Conservation (phyloP, 2,888 invertebrate genomes). For the Conus canariensis region DNA sequence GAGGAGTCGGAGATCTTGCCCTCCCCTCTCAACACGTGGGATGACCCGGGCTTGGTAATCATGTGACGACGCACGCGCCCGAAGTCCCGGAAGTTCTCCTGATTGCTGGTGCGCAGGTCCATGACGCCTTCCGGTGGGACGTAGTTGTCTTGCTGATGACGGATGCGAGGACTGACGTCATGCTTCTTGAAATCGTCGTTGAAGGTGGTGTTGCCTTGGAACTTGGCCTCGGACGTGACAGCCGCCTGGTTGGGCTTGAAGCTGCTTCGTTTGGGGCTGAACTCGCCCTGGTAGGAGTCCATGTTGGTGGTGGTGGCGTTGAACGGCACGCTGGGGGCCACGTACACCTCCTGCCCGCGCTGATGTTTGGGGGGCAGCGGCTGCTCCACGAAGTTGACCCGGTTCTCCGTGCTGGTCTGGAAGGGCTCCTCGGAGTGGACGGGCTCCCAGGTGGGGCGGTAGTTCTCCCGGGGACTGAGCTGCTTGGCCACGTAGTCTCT, state of each 20-base stretch:
- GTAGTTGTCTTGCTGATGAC: conserved; percentile 46
- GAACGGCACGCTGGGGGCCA: conserved; percentile 61
- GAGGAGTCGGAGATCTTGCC: conserved; percentile 75
- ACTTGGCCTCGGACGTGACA: conserved; percentile 64
- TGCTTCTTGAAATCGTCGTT: conserved; percentile 61
- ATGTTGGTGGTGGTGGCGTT: conserved; percentile 64
- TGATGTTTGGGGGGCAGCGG: conserved; percentile 56
- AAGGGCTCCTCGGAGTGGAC: conserved; percentile 58
- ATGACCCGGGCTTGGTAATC: conserved; percentile 69
- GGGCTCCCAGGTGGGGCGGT: conserved; percentile 45
- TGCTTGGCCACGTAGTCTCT: conserved; percentile 53
- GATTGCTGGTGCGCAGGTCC: conserved; percentile 73
- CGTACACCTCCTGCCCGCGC: conserved; percentile 58
- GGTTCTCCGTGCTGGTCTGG: conserved; percentile 40
- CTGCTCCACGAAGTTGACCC: conserved; percentile 55
- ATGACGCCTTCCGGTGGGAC: conserved; percentile 72
- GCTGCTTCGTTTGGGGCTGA: conserved; percentile 50
- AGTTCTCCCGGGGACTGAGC: conserved; percentile 40
- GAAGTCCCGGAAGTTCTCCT: conserved; percentile 67
- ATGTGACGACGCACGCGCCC: conserved; percentile 61
- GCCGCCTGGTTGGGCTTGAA: conserved; percentile 64
- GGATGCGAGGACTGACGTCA: conserved; percentile 41
- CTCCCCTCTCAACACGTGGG: conserved; percentile 51
- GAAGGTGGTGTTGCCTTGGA: conserved; percentile 70
- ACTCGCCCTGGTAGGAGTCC: conserved; percentile 58